phyloP scores from a whole-genome alignment of 2,888 invertebrate genomes.

The Pogonocherus hispidulus region DNA sequence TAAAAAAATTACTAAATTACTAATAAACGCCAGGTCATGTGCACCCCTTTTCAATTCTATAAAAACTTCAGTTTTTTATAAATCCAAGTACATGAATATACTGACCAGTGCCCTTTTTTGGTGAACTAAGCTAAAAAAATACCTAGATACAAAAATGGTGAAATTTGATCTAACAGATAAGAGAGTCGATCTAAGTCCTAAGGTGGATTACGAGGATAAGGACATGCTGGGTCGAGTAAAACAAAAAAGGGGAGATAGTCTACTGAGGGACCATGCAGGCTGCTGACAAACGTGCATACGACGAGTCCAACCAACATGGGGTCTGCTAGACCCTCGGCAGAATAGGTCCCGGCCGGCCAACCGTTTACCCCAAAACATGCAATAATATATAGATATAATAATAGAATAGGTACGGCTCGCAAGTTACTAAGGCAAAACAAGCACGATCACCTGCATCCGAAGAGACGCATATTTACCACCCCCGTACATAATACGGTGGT shows the following conservation, averaged over 20 bases:
- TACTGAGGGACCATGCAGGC: conserved; percentile 58
- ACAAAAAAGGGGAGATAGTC: conserved; percentile 34
- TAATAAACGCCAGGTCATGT: too few species aligned
- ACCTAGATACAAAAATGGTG: conserved; percentile 18
- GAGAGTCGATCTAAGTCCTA: conserved; percentile 16
- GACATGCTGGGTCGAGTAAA: conserved; percentile 39
- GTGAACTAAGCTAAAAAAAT: conserved; percentile 28
- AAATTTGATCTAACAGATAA: conserved; percentile 26
- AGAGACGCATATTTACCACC: background rate
- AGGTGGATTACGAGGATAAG: conserved; percentile 27
- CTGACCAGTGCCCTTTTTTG: conserved; percentile 14
- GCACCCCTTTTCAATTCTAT: too few species aligned
- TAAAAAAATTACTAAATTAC: too few species aligned
- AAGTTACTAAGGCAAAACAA: conserved; percentile 49
- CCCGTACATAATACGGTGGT: background rate
- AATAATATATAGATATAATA: conserved; percentile 60
- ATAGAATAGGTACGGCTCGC: conserved; percentile 57
- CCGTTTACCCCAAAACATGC: conserved; percentile 65
- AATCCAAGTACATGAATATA: background rate
- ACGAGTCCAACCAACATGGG: conserved; percentile 57
- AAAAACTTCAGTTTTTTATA: too few species aligned
- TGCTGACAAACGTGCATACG: conserved; percentile 64
- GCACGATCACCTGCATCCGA: background rate
- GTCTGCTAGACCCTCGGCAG: conserved; percentile 62
- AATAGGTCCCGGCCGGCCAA: conserved; percentile 71